Evolutionary conservation across 2,797 vertebrate genomes (phyloP).

Genomic region (Ceryle rudis): DNA sequence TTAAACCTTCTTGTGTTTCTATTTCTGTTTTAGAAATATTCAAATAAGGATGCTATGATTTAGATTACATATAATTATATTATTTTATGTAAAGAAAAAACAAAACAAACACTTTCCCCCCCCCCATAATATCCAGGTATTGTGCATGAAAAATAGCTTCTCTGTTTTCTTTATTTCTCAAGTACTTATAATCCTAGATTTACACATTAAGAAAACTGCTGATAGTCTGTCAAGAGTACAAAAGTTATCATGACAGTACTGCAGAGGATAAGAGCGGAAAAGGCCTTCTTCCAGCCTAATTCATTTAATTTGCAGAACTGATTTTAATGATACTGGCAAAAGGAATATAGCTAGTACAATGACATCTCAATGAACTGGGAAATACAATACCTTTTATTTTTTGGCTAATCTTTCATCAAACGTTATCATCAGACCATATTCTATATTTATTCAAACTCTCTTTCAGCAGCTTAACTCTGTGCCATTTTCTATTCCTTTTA

Average conservation of each 20-base stretch:
- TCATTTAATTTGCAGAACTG: neutral
- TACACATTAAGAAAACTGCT: neutral
- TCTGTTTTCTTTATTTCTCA: neutral
- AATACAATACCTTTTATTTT: neutral
- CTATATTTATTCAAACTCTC: neutral
- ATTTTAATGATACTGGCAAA: neutral
- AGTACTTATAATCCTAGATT: neutral
- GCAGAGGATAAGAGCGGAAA: neutral
- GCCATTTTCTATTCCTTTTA: neutral
- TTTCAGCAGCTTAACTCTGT: neutral
- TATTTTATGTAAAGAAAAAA: neutral
- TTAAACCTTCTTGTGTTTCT: neutral
- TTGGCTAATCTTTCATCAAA: neutral
- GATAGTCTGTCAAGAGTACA: neutral
- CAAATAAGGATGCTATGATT: neutral
- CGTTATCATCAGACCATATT: neutral
- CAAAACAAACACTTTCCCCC: too few relatives aligned
- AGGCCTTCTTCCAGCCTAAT: fast-evolving
- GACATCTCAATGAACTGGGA: neutral
- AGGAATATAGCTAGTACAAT: neutral
- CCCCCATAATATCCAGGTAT: neutral
- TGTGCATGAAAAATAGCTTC: fast-evolving
- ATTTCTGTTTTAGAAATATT: neutral
- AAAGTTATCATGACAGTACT: neutral
- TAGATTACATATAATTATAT: neutral